Evolutionary conservation across 2,888 invertebrate genomes (phyloP), one percentile per base, ranked within the genome.

Genomic region (Iphiclides podalirius): DNA sequence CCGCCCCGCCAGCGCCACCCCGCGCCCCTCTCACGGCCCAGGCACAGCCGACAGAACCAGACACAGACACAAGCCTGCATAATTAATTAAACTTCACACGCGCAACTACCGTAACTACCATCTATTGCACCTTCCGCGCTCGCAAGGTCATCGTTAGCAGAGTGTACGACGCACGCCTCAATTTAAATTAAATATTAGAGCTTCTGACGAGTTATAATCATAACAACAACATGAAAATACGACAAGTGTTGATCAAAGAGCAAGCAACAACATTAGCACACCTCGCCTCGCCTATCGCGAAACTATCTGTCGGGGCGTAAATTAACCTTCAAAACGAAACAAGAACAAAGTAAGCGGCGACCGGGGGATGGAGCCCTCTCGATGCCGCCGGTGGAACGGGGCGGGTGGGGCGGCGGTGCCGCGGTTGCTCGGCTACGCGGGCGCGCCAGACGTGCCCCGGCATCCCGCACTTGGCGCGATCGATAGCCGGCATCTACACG

Each of bases 291-390:
- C 23, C 38, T 48, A 47, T 26, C 15, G 46, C 34, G 49, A 20
- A 55, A 47, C 39, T 31, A 35, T 14, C 58, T 64, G 67, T 78
- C 75, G 74, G 73, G 79, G 76, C 70, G 70, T 74, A 78, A 77
- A 80, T 85, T 87, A 88, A 87, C 87, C 85, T 88, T 87, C 85
- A 87, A 86, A 50, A 86, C 79, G 77, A 82, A 85, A 86, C 80
- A 83, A 83, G 83, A 84, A 81, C 82, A 82, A 85, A 84, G 82
- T 70, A 58, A 58, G 52, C 77, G 75, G 73, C 70, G 75, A 79
- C 72, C 73, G 74, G 75, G 75, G 75, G 75, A 74, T 78, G 79
- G 68, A 73, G 72, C 72, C 72, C 75, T 79, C 75, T 73, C 72
- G 74, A 70, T 64, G 3, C 3, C 20, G 20, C 20, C 20, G 4